Evolutionary conservation across 1,140 invertebrate species (phyloP).

Genomic region (Aricia agestis): DNA sequence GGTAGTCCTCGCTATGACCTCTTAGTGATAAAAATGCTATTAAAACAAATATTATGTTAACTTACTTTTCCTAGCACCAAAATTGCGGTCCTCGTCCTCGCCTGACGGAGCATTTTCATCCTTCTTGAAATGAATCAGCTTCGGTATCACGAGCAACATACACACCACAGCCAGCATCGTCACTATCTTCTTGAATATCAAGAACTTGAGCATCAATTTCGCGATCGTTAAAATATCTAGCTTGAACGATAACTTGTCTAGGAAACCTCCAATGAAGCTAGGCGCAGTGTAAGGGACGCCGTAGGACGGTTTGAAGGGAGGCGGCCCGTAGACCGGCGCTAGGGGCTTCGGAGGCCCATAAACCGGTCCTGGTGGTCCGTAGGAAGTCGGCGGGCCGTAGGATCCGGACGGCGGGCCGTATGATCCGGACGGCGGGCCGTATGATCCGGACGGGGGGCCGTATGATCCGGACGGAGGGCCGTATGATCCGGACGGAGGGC

Average conservation of each 20-base stretch:
- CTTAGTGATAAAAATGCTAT: too few species aligned
- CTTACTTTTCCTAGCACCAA: slow-evolving; percentile 48
- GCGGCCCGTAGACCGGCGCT: slow-evolving; percentile 70
- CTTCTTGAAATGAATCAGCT: slow-evolving; percentile 77
- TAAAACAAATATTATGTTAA: slow-evolving; percentile 9
- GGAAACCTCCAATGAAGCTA: slow-evolving; percentile 57
- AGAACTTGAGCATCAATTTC: slow-evolving; percentile 82
- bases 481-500: slow-evolving; percentile 63
- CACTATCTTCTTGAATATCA: slow-evolving; percentile 87
- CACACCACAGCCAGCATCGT: slow-evolving; percentile 85
- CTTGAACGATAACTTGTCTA: slow-evolving; percentile 80
- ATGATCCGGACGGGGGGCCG: slow-evolving; percentile 47
- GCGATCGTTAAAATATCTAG: slow-evolving; percentile 83
- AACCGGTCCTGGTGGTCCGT: slow-evolving; percentile 43
- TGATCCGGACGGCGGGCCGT: slow-evolving; percentile 56
- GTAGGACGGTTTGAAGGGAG: slow-evolving; percentile 62
- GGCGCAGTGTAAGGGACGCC: slow-evolving; percentile 76
- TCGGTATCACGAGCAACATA: slow-evolving; percentile 84
- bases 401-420: slow-evolving; percentile 67
- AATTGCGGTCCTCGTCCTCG: slow-evolving; percentile 60
- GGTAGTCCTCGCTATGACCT: too few species aligned
- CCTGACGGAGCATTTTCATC: slow-evolving; percentile 34
- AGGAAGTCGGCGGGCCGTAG: slow-evolving; percentile 57
- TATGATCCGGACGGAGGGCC: slow-evolving; percentile 42
- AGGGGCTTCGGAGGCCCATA: slow-evolving; percentile 65